These are phyloP conservation scores for Adrianichthys oophorus DNA, from an alignment of 2,797 vertebrate species.

Conservation along the genomic window DNA sequence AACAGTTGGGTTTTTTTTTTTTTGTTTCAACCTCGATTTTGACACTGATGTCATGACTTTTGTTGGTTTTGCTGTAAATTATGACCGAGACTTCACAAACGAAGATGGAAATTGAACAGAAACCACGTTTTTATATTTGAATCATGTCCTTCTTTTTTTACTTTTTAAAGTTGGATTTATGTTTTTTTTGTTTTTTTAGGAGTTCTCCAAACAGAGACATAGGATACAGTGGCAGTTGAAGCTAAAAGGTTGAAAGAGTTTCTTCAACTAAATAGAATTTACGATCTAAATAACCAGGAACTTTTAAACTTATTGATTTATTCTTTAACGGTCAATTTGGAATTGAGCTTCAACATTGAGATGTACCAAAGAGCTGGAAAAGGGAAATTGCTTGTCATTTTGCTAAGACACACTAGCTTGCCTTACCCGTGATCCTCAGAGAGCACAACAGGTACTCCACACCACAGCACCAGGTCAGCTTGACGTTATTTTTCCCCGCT, in stretches of 20 bases:
- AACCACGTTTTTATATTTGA: no score
- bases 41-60: not conserved
- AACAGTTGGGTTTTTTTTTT: not conserved
- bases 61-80: constrained; percentile 5
- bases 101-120: no score
- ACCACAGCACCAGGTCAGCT: constrained; percentile 14
- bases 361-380: not conserved
- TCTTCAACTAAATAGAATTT: not conserved
- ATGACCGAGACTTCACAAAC: not conserved
- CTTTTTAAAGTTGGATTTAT: no score
- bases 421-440: constrained; percentile 14
- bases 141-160: no score
- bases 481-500: constrained; percentile 21
- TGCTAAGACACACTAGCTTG: constrained; percentile 3
- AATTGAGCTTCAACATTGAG: constrained; percentile 7
- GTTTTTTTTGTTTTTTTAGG: no score
- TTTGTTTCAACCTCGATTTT: not conserved
- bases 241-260: no score
- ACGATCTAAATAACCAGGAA: constrained; percentile 2
- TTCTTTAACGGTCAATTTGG: constrained; percentile 18
- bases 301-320: constrained; percentile 22
- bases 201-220: not conserved
- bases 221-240: not conserved
- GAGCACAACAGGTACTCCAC: constrained; percentile 32
- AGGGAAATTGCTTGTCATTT: constrained; percentile 11